Base-by-base conservation (phyloP, 2,113 vertebrate genomes). In the Mungos mungo region DNA sequence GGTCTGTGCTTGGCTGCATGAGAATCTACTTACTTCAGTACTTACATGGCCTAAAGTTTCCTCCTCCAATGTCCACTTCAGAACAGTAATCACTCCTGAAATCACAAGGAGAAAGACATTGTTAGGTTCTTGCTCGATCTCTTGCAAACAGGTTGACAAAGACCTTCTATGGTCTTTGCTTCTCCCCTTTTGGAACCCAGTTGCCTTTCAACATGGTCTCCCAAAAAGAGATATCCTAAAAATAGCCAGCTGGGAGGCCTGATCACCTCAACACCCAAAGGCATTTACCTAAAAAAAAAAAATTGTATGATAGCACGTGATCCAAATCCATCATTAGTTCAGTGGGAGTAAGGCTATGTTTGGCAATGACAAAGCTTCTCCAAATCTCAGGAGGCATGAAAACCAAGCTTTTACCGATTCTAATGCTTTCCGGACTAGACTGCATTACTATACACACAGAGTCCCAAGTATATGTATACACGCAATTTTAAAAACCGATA, bases 301-400 rank as follows among this genome's bases (percentile, higher is more conserved):
- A 35, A 87, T 5, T 63, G 33, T 76, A 87, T 76, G 27, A 97
- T 60, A 69, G 83, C 38, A 10, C 66, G 93, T 96, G n/a, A 72
- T 90, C 88, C 97, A 98, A 97, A 52, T 5, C 41, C 76, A 92
- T 69, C 89, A 95, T 57, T 89, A 92, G 74, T 31, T 57, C 54
- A 69, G 54, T 31, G 90, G 92, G 83, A 31, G 3, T 65, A 97
- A 88, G 96, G 88, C 86, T 92, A 83, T 50, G 33, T 57, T 97
- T 89, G 38, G 82, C 93, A 74, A 97, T 72, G 87, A 96, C 18
- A 27, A 63, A 88, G 68, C 47, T 93, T 91, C 72, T 94, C 65
- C 33, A 52, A 86, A n/a, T 98, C 80, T 89, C 76, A 1, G 25
- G 54, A 98, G 86, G 35, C 86, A 92, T 50, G 79, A 87, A 87